Base-by-base conservation (phyloP, 2,888 invertebrate genomes). In the Drosophila kanekoi region DNA sequence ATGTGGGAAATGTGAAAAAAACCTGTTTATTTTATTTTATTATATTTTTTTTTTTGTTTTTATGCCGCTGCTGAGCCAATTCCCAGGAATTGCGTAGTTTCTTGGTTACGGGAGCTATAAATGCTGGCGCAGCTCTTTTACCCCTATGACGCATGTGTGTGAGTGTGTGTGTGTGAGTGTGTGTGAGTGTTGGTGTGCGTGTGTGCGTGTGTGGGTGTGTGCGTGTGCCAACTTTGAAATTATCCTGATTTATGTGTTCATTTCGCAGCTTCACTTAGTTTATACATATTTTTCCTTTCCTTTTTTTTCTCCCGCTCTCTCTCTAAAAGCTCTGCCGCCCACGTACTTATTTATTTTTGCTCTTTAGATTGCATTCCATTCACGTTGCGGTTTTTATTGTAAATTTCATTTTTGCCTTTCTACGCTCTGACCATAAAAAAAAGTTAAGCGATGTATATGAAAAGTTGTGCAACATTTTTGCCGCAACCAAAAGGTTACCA, bases 211-310 rank as follows among this genome's bases (percentile, higher is more conserved):
- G 44, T 40, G 45, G 23, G 44, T 33, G 54, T 38, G 23, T 9
- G 23, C 28, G 16, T 35, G 20, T 37, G 14, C 14, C 16, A 14
- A 28, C 28, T 28, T 38, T 63, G 28, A 71, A 59, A 59, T 49
- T 58, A 40, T 54, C 13, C 45, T 67, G 72, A 75, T 75, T 73
- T 75, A 73, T 71, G 72, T 58, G 63, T 56, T 71, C 63, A 48
- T 75, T 59, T 73, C 47, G 44, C 57, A 41, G 62, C 43, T 45
- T 38, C 41, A 32, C 16, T 38, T 38, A 8, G 18, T 20, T 28
- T 53, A 18, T 53, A 53, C 28, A 28, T 28, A 28, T 28, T 28
- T 28, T 28, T 28, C 23, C 8, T 20, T 4, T 20, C 5, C 1
- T 5, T 23, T 1, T 23, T 23, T 23, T 28, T 23, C 2, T 38